Conservation (phyloP, 2,113 vertebrate species). For the Syrrhaptes paradoxus region DNA sequence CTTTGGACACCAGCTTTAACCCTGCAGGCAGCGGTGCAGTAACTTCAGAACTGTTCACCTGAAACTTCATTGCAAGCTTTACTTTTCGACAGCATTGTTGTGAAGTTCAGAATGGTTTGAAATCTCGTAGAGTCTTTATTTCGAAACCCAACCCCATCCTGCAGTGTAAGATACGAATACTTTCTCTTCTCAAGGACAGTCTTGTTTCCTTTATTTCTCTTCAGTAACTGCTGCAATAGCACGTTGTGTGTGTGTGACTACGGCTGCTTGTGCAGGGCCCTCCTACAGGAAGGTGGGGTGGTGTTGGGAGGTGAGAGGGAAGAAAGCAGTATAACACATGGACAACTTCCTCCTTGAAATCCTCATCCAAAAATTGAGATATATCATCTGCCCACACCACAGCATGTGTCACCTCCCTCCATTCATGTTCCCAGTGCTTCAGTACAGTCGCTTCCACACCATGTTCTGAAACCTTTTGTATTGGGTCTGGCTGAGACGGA, state of each 20-base stretch:
- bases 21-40: neutral
- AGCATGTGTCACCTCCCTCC: neutral
- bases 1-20: neutral
- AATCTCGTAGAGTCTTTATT: neutral
- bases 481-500: no score
- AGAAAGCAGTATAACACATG: neutral
- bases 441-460: neutral
- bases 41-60: neutral
- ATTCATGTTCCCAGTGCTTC: neutral
- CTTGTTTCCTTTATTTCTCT: neutral
- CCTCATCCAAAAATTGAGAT: neutral
- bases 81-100: neutral
- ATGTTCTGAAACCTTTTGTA: neutral
- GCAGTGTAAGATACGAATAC: neutral
- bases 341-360: neutral
- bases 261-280: neutral
- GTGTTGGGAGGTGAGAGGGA: neutral
- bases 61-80: neutral
- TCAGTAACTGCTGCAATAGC: neutral
- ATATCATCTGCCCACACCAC: neutral
- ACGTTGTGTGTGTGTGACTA: neutral
- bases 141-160: neutral
- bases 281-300: neutral
- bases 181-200: neutral
- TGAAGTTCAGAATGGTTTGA: neutral